These are phyloP conservation scores for Erpobdella octoculata DNA, from an alignment of 2,888 invertebrate genomes.

Conservation along the genomic window DNA sequence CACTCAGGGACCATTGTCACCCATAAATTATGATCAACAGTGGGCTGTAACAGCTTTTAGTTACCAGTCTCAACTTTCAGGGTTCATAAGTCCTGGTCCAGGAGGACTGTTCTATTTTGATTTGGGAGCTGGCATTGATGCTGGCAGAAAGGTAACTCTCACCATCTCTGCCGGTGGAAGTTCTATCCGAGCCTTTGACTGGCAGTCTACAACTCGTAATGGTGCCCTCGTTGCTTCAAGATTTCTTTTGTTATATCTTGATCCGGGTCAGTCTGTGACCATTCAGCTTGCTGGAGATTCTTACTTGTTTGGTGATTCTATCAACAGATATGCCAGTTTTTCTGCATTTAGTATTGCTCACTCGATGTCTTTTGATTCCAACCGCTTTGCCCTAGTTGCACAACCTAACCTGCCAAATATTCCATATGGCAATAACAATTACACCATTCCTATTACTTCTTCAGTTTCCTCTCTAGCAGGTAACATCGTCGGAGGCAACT, in stretches of 20 bases:
- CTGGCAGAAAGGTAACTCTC: background rate
- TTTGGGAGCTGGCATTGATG: background rate
- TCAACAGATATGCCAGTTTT: slow-evolving; percentile 20
- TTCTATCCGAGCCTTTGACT: background rate
- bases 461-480: background rate
- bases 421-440: background rate
- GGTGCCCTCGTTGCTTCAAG: slow-evolving; percentile 7
- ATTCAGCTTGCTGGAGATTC: slow-evolving; percentile 8
- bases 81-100: background rate
- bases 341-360: slow-evolving; percentile 29
- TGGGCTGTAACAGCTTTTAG: background rate
- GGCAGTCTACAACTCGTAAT: slow-evolving; percentile 14
- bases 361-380: slow-evolving; percentile 17
- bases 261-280: background rate
- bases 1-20: background rate
- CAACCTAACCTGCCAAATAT: background rate
- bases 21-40: slow-evolving; percentile 11
- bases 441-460: slow-evolving; percentile 6
- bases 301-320: background rate
- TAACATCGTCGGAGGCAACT: slow-evolving; percentile 19
- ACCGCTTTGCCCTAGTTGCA: slow-evolving; percentile 19
- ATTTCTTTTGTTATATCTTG: slow-evolving; percentile 5
- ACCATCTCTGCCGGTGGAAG: background rate
- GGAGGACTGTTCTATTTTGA: slow-evolving; percentile 17
- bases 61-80: background rate